Evolutionary conservation across 1,140 invertebrate genomes (phyloP), one percentile per base, ranked within the genome.

Genomic region (Drosophila varians): DNA sequence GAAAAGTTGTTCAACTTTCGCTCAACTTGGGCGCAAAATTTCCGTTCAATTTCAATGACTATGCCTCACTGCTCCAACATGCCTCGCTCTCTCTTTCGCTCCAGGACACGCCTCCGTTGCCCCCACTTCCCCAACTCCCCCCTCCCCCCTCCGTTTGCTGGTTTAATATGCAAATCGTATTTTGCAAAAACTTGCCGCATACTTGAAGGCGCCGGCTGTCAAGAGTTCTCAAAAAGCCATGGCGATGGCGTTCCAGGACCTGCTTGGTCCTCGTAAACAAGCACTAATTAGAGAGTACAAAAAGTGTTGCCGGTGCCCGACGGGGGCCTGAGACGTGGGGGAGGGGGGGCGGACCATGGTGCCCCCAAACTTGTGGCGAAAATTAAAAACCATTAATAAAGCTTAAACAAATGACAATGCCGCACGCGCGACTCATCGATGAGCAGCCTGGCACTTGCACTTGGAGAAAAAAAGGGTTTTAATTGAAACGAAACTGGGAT

Each of bases 121-220:
- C 1, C 3, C n/a, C n/a, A n/a, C n/a, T n/a, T n/a, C n/a, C n/a
- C n/a, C n/a, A n/a, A n/a, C 26, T 48, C 25, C 12, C n/a, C 45
- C 21, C 36, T 1, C 45, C 9, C 12, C 7, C 7, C 23, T 36
- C 45, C 7, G n/a, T 12, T 12, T 47, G 26, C 48, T 46, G 40
- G 38, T 54, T 73, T 58, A 70, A 79, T 77, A 70, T 71, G 66
- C 68, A 71, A 71, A 71, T 71, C 55, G 68, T 71, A 71, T 71
- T 71, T 71, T 47, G 53, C 54, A 19, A 74, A n/a, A 84, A 78
- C 70, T 83, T 82, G 62, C 53, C 60, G 74, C 77, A 82, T 57
- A 80, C 73, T 77, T 73, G 36, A 58, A 73, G 68, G 73, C 56
- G 61, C 48, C 74, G 57, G 70, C 74, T 71, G 78, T 60, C 53